These are phyloP conservation scores for Coccyzus lansbergi DNA, from an alignment of 2,797 vertebrate genomes.

Conservation along the genomic window DNA sequence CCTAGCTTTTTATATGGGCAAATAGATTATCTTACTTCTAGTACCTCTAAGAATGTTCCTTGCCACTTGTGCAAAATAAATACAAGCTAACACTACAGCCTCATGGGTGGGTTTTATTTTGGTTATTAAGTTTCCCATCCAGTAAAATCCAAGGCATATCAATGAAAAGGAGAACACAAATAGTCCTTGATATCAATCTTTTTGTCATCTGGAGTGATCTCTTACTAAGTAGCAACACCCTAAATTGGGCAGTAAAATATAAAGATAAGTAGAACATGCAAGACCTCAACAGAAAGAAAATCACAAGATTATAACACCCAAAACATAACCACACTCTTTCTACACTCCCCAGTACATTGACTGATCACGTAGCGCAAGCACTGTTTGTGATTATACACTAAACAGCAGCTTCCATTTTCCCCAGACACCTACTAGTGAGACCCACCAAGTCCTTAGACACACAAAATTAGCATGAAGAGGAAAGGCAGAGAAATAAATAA, in stretches of 20 bases:
- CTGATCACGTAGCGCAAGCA: background rate
- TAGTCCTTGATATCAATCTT: background rate
- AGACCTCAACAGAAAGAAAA: background rate
- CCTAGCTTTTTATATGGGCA: background rate
- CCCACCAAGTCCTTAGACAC: rapidly evolving
- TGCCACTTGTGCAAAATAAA: background rate
- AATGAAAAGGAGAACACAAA: background rate
- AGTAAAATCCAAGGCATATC: background rate
- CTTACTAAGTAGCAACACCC: background rate
- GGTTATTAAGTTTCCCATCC: background rate
- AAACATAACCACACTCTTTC: background rate
- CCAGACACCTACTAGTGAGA: background rate
- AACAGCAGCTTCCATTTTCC: background rate
- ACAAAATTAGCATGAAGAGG: background rate
- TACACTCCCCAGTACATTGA: background rate
- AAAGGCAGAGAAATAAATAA: background rate
- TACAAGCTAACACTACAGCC: background rate
- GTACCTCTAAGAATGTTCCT: background rate
- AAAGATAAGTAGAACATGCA: background rate
- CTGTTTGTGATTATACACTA: background rate
- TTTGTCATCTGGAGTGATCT: background rate
- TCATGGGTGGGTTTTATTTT: background rate
- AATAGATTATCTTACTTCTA: background rate
- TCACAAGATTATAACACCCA: background rate
- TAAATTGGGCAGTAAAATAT: background rate